phyloP scores from a whole-genome alignment of 2,888 invertebrate species.

The Pyrrhosoma nymphula region DNA sequence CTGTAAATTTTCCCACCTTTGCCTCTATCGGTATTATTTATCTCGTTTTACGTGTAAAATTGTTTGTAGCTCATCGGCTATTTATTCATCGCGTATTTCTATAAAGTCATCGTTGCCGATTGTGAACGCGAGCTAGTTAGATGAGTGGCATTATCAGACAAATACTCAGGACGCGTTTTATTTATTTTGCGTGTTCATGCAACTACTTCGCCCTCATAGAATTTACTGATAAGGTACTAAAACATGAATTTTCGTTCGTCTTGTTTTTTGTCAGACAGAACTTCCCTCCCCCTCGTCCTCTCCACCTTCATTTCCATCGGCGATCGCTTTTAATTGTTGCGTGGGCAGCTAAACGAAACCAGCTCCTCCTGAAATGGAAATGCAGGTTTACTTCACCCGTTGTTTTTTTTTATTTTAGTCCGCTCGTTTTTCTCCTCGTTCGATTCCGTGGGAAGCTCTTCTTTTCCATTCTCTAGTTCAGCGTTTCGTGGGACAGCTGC shows the following conservation, averaged over 20 bases:
- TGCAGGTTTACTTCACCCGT: background rate
- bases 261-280: background rate
- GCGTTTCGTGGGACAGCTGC: background rate
- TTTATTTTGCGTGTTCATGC: no score
- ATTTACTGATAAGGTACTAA: no score
- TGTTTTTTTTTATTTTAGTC: background rate
- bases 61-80: no score
- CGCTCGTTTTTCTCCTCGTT: background rate
- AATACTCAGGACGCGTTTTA: no score
- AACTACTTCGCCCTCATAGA: no score
- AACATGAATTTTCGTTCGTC: background rate
- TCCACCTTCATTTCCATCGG: background rate
- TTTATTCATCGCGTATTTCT: no score
- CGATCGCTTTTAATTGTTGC: background rate
- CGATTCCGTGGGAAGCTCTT: conserved; percentile 13
- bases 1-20: no score
- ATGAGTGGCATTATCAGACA: no score
- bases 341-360: background rate
- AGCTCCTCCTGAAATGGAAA: background rate
- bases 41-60: no score
- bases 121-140: no score
- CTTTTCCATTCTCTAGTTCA: background rate
- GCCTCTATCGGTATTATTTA: no score
- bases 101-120: no score
- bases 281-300: background rate